Evolutionary conservation across 2,797 vertebrate species (phyloP), one percentile per base, ranked within the genome.

Genomic region (Setipinna tenuifilis): DNA sequence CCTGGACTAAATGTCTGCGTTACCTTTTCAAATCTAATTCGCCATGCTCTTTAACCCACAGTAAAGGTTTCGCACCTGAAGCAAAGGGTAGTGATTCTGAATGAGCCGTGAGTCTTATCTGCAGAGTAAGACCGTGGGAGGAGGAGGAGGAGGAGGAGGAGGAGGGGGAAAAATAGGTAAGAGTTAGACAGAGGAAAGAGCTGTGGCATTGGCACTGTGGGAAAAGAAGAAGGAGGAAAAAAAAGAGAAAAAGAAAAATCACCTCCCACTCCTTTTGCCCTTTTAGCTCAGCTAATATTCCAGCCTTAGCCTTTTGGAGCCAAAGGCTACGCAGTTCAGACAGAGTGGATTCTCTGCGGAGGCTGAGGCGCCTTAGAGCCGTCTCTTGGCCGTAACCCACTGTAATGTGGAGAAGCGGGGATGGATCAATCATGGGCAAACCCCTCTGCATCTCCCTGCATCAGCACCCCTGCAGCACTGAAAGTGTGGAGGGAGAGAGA

Each of bases 401-500:
- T 23, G 31, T 83, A 83, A 86, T 41, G 68, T 61, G 81, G 61
- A 61, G 71, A 61, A 57, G 61, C 68, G 80, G 83, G 78, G 84
- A 85, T 44, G 80, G 71, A 88, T 86, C 84, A 85, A 68, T 80
- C 57, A 83, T 62, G 25, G 62, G 19, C 71, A 46, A 82, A 62
- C 84, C 68, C 83, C 65, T 25, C 48, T 44, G 1, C 75, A 54
- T 78, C 59, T 62, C 68, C 59, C 54, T 83, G 62, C 58, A 61
- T 83, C 31, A 54, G 54, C 62, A 82, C 86, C 65, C 86, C 54
- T 48, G 81, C 46, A 48, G 57, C 78, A 31, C n/a, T 82, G 86
- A 87, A 85, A 87, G 84, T 82, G 84, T 85, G 83, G 61, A 57
- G 50, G 75, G 28, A 81, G 81, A 89, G 88, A 87, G 88, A 91